phyloP scores from a whole-genome alignment of 2,888 invertebrate genomes.

The Eupithecia tripunctaria region DNA sequence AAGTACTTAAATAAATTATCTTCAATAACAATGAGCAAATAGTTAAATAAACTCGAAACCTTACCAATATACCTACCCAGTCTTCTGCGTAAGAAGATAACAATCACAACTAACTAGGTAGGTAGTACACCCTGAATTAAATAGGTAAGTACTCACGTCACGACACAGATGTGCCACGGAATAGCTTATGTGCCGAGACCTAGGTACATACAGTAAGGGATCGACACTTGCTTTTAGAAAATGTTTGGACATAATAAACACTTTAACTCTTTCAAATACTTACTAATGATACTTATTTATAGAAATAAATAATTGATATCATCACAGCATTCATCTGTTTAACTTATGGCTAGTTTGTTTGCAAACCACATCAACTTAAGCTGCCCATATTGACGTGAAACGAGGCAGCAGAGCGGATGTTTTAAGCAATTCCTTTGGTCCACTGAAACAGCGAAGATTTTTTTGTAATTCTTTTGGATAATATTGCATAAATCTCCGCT shows the following conservation, averaged over 20 bases:
- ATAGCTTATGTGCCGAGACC: neutral
- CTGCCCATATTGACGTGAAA: neutral
- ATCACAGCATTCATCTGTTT: neutral
- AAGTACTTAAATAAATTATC: neutral
- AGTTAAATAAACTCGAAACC: neutral
- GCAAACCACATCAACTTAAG: neutral
- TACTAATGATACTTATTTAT: neutral
- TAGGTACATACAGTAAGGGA: neutral
- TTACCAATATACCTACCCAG: neutral
- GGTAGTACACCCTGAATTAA: neutral
- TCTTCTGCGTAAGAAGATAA: neutral
- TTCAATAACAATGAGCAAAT: constrained; percentile 1
- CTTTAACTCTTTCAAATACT: neutral
- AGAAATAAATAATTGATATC: neutral
- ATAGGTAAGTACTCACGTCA: no score
- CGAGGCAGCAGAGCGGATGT: neutral
- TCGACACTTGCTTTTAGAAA: neutral
- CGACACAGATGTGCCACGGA: neutral
- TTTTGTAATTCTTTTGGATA: neutral
- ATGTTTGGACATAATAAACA: neutral
- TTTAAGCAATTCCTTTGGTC: neutral
- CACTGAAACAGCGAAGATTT: neutral
- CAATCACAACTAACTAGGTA: neutral
- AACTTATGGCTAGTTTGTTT: neutral
- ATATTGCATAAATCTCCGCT: neutral